Conservation (phyloP, 2,888 invertebrate species). For the Pasiphila rectangulata region DNA sequence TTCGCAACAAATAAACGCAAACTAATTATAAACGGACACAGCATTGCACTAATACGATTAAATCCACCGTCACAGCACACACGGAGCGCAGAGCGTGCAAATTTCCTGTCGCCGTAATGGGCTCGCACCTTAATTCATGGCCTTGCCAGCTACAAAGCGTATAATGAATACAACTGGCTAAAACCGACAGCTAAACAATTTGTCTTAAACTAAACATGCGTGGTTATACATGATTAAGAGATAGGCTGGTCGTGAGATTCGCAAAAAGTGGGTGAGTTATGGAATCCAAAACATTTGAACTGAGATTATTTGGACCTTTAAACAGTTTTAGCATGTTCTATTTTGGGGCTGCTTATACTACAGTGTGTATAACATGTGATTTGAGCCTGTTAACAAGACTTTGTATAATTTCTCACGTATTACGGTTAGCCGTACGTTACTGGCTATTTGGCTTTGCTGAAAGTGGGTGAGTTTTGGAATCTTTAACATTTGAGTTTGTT, state of each 20-base stretch:
- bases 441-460: too few species aligned
- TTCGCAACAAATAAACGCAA: slow-evolving; percentile 19
- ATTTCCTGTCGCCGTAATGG: slow-evolving; percentile 67
- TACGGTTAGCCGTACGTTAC: too few species aligned
- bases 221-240: background rate
- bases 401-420: too few species aligned
- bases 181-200: slow-evolving; percentile 37
- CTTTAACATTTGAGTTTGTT: too few species aligned
- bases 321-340: too few species aligned
- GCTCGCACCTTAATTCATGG: slow-evolving; percentile 60
- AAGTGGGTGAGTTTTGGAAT: too few species aligned
- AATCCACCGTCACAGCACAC: slow-evolving; percentile 16
- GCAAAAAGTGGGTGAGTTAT: background rate
- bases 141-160: slow-evolving; percentile 50
- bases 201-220: slow-evolving; percentile 11
- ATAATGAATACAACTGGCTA: slow-evolving; percentile 54
- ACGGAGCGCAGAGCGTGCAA: slow-evolving; percentile 42
- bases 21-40: slow-evolving; percentile 33
- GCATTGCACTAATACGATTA: slow-evolving; percentile 32
- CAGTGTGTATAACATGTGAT: too few species aligned
- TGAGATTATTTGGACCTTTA: too few species aligned
- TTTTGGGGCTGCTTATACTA: too few species aligned
- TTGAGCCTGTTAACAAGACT: too few species aligned
- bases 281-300: background rate
- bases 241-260: background rate